phyloP scores from a whole-genome alignment of 2,113 vertebrate genomes.

The Paracyprichromis sp. region DNA sequence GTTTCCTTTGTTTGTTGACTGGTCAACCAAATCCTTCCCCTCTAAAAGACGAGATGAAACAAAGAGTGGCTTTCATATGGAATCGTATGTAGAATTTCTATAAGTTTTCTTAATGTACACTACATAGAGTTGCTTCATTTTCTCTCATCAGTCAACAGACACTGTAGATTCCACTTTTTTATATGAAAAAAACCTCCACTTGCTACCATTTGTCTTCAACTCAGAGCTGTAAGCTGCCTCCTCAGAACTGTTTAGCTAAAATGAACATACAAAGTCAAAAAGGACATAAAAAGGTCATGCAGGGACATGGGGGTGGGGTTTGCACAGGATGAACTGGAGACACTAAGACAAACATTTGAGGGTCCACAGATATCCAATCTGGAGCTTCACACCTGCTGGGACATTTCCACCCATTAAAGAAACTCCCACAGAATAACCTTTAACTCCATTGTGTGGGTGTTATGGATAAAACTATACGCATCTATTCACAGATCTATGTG shows the following conservation, averaged over 20 bases:
- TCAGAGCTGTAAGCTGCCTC: not conserved
- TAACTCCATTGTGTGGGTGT: not conserved
- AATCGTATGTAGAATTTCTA: not conserved
- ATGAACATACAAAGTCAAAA: not conserved
- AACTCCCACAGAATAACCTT: not conserved
- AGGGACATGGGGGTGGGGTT: not conserved
- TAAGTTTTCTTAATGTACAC: not conserved
- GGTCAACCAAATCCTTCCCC: constrained; percentile 20
- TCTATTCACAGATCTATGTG: not conserved
- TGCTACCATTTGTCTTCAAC: not conserved
- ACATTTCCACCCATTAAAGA: constrained; percentile 14
- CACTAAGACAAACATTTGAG: not conserved
- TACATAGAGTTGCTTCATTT: not conserved
- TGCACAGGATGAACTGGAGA: constrained; percentile 1
- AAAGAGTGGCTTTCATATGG: not conserved
- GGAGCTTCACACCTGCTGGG: not conserved
- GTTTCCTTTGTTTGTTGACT: constrained; percentile 55
- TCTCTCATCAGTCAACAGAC: not conserved
- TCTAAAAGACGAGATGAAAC: not conserved
- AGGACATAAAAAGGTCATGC: not conserved
- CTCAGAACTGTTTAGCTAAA: not conserved
- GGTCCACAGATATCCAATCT: not conserved
- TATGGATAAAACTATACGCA: fast-evolving
- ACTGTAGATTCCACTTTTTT: not conserved
- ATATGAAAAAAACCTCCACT: not conserved